A percentile compares a stretch with the other conserved stretches of the same genome.
phyloP scores from a whole-genome alignment of 1,140 invertebrate species.

The Hylyphantes graminicola region DNA sequence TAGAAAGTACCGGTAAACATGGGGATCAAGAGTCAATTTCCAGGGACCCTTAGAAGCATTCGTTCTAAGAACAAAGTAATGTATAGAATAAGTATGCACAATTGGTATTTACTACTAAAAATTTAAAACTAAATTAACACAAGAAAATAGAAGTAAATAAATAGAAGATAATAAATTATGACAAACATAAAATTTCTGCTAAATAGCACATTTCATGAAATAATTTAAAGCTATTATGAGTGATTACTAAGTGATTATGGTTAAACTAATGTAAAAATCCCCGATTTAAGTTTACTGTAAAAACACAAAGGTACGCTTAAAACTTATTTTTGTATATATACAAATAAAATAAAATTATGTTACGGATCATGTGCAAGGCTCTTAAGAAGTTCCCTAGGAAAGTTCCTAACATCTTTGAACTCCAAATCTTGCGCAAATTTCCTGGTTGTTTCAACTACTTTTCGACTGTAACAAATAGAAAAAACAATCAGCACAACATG shows the following conservation, averaged over 20 bases:
- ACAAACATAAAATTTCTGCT: too few relatives aligned
- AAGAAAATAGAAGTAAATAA: too few relatives aligned
- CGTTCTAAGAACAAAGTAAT: constrained; percentile 14
- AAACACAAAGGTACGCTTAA: not conserved
- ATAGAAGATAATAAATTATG: too few relatives aligned
- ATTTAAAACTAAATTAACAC: too few relatives aligned
- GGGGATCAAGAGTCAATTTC: constrained; percentile 77
- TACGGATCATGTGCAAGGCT: constrained; percentile 41
- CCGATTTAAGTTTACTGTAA: too few relatives aligned
- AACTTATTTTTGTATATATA: not conserved
- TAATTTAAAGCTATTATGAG: too few relatives aligned
- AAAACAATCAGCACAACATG: not conserved
- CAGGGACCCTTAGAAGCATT: constrained; percentile 49
- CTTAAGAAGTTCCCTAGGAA: constrained; percentile 60
- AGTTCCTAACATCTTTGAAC: constrained; percentile 60
- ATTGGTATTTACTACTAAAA: too few relatives aligned
- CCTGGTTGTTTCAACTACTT: constrained; percentile 33
- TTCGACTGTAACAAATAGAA: constrained; percentile 40
- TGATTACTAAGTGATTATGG: too few relatives aligned
- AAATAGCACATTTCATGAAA: too few relatives aligned
- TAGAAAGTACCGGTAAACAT: constrained; percentile 78
- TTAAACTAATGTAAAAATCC: too few relatives aligned
- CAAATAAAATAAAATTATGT: not conserved
- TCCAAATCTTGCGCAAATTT: constrained; percentile 43
- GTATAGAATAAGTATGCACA: not conserved